phyloP scores from a whole-genome alignment of 1,140 invertebrate genomes.

The Scaptomyza graminum region DNA sequence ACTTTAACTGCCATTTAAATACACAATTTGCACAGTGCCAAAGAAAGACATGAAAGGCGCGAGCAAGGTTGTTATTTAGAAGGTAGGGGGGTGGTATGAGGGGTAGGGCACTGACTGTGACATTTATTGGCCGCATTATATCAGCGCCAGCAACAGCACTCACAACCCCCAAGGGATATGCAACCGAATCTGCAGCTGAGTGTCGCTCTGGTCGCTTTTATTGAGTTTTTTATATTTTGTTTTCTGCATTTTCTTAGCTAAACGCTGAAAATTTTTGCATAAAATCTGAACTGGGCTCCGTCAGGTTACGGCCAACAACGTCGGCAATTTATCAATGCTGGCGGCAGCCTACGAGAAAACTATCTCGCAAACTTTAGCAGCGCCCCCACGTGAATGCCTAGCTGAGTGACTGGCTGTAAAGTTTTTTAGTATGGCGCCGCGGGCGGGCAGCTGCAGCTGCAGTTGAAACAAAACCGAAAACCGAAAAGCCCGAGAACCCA shows the following conservation, averaged over 20 bases:
- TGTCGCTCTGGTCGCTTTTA: neutral
- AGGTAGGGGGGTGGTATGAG: too few species aligned
- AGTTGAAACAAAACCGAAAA: slow-evolving; percentile 31
- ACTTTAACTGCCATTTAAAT: slow-evolving; percentile 83
- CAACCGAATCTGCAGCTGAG: slow-evolving; percentile 48
- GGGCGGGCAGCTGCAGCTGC: slow-evolving; percentile 36
- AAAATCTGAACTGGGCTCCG: slow-evolving; percentile 56
- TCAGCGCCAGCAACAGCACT: slow-evolving; percentile 66
- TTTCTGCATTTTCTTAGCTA: slow-evolving; percentile 17
- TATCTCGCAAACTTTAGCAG: slow-evolving; percentile 53
- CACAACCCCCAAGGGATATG: slow-evolving; percentile 70
- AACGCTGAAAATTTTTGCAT: slow-evolving; percentile 63
- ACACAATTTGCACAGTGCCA: slow-evolving; percentile 60
- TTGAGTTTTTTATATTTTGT: too few species aligned
- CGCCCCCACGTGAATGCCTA: slow-evolving; percentile 17
- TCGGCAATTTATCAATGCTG: slow-evolving; percentile 74
- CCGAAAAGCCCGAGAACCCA: slow-evolving; percentile 39
- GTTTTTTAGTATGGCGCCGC: slow-evolving; percentile 63
- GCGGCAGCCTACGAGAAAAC: slow-evolving; percentile 62
- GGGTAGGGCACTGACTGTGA: slow-evolving; percentile 47
- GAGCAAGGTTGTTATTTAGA: neutral
- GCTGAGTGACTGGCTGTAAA: slow-evolving; percentile 42
- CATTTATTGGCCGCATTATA: slow-evolving; percentile 82
- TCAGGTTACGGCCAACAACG: slow-evolving; percentile 48
- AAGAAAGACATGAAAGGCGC: slow-evolving; percentile 68